Evolutionary conservation across 30 jellyfish, hydroid and myxozoan genomes (phyloP), one percentile per base, ranked within the genome.

Genomic region (Chrysaora quinquecirrha): DNA sequence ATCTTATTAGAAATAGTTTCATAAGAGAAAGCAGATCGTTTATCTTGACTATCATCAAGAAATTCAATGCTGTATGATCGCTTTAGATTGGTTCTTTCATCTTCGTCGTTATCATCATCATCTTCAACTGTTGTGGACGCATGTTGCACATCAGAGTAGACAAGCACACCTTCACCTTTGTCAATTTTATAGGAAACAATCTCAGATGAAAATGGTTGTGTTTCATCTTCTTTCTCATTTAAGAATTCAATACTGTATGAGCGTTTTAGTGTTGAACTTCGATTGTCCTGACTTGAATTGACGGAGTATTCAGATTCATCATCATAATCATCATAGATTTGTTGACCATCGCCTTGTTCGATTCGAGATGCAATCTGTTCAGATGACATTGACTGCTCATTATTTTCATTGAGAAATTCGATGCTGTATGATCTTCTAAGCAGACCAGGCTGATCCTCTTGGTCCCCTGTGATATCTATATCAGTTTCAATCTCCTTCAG

Each of bases 11-110:
- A 79, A 31, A 79, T 69, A 6, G 90, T 79, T 48, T 79, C 90
- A 34, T 27, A 64, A 14, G 90, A 22, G 50, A 79, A 79, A 21
- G 49, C 65, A 0, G 90, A 79, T 29, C 64, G 29, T 21, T 68
- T 79, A 21, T 79, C 90, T 9, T 64, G 62, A 23, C 35, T 3
- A 23, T 79, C 90, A 64, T 66, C 78, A 1, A 79, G 56, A 34
- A 79, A 79, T 32, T 79, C 90, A 67, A 79, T 79, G 38, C 90
- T 79, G 83, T 38, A 79, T 19, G 90, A 64, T 23, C 83, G 74
- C 34, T 66, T 79, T 35, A 64, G 35, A 16, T 43, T 30, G 14
- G 11, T 29, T 52, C 7, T 9, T 20, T 19, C 68, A 4, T 25
- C 68, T 4, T 52, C 12, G 7, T 52, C 19, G 19, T 64, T 34